Percentiles rank a stretch among this genome's conserved stretches.
Evolutionary conservation across 2,888 invertebrate species (phyloP).

Genomic region (Sepiola atlantica): DNA sequence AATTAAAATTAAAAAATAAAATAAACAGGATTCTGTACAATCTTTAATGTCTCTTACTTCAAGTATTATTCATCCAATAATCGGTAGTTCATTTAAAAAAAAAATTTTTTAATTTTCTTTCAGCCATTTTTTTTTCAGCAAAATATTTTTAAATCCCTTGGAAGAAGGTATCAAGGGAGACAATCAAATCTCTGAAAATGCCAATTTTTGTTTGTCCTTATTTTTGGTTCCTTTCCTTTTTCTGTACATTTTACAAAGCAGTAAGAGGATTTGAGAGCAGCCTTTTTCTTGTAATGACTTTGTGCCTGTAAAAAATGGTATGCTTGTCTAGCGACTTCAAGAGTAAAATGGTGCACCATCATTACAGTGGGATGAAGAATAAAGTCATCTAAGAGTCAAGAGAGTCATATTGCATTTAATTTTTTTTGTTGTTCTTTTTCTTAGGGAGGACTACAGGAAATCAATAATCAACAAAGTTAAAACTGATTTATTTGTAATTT

Average conservation of each 20-base stretch:
- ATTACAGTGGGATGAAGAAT: neutral
- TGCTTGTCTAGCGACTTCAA: neutral
- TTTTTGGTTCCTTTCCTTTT: neutral
- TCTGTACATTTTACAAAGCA: neutral
- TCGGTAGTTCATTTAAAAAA: neutral
- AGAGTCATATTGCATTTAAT: neutral
- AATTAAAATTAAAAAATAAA: neutral
- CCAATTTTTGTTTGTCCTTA: neutral
- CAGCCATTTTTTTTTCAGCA: neutral
- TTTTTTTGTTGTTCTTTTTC: no score
- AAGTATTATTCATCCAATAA: neutral
- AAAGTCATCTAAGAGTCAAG: neutral
- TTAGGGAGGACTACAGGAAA: neutral
- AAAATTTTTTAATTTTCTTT: neutral
- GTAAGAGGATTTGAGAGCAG: conserved; percentile 32
- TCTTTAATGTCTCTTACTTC: neutral
- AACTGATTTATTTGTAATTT: neutral
- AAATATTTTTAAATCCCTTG: neutral
- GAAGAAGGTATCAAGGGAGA: neutral
- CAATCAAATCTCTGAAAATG: neutral
- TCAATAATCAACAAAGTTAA: neutral
- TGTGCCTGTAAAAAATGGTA: neutral
- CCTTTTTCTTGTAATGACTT: neutral
- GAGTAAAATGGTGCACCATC: neutral
- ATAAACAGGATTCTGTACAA: neutral